Evolutionary conservation across 1,140 invertebrate genomes (phyloP).

Genomic region (Pseudomyrmex flavicornis): DNA sequence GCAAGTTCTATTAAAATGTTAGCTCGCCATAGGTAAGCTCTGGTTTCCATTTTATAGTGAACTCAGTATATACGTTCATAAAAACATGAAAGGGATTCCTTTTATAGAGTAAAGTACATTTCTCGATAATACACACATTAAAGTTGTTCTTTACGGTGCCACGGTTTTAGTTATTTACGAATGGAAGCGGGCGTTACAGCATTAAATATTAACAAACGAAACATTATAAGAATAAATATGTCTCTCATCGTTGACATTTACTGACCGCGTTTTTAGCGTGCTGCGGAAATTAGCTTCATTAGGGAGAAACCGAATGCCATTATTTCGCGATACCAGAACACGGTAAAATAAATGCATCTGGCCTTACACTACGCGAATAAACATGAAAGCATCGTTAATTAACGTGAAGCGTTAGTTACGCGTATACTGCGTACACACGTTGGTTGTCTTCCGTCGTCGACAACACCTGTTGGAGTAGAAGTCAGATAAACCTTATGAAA

Average conservation of each 20-base stretch:
- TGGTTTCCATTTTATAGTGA: conserved; percentile 46
- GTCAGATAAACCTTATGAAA: conserved; percentile 49
- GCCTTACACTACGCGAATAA: conserved; percentile 33
- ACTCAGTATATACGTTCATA: conserved; percentile 11
- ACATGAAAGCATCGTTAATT: conserved; percentile 63
- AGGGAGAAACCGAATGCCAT: conserved; percentile 31
- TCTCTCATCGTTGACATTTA: conserved; percentile 30
- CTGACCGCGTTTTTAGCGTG: not conserved
- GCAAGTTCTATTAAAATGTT: conserved; percentile 52
- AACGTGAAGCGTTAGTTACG: conserved; percentile 6
- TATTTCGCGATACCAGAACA: conserved; percentile 20
- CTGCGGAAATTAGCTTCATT: conserved; percentile 31
- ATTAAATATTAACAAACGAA: conserved; percentile 26
- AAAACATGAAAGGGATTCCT: conserved; percentile 40
- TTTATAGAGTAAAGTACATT: conserved; percentile 41
- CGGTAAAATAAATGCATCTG: not conserved
- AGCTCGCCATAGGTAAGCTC: conserved; percentile 3
- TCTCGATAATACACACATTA: conserved; percentile 39
- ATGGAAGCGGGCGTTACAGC: not conserved
- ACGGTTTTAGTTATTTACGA: conserved; percentile 37
- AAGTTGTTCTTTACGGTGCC: conserved; percentile 23
- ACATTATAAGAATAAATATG: conserved; percentile 17
- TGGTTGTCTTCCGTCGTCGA: conserved; percentile 33
- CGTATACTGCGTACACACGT: conserved; percentile 3
- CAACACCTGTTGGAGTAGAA: conserved; percentile 69